phyloP scores from a whole-genome alignment of 2,797 vertebrate species.

The Gobio occitaniae region DNA sequence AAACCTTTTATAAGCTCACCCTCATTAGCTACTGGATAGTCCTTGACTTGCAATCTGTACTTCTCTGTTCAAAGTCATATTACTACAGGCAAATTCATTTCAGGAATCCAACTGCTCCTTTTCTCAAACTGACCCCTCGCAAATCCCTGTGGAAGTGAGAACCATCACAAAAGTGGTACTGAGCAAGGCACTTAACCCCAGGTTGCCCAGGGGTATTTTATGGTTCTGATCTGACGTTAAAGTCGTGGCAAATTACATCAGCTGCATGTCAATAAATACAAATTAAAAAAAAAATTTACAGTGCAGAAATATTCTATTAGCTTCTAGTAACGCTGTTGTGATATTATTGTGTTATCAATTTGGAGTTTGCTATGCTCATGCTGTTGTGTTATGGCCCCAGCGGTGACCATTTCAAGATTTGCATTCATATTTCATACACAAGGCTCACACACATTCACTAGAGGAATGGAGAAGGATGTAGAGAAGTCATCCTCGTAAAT shows the following conservation, averaged over 20 bases:
- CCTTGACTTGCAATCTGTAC: background rate
- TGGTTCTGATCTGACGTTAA: background rate
- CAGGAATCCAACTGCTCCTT: background rate
- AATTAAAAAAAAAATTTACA: background rate
- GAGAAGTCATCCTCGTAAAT: background rate
- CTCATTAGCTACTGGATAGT: background rate
- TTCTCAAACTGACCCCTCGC: background rate
- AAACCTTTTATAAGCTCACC: background rate
- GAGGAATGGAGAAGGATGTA: background rate
- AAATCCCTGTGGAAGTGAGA: background rate
- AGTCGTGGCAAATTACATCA: background rate
- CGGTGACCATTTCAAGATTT: conserved; percentile 20
- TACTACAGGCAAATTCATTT: background rate
- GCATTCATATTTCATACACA: conserved; percentile 20
- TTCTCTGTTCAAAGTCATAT: background rate
- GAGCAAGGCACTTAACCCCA: conserved; percentile 10
- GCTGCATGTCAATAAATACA: background rate
- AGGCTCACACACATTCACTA: background rate
- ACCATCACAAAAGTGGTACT: background rate
- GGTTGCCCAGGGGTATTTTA: background rate
- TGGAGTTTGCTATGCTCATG: background rate
- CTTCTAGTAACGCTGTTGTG: background rate
- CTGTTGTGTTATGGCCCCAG: background rate
- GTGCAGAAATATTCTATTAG: background rate
- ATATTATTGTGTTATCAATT: background rate